Conservation (phyloP, 2,113 vertebrate genomes). For the Tragelaphus imberbis region DNA sequence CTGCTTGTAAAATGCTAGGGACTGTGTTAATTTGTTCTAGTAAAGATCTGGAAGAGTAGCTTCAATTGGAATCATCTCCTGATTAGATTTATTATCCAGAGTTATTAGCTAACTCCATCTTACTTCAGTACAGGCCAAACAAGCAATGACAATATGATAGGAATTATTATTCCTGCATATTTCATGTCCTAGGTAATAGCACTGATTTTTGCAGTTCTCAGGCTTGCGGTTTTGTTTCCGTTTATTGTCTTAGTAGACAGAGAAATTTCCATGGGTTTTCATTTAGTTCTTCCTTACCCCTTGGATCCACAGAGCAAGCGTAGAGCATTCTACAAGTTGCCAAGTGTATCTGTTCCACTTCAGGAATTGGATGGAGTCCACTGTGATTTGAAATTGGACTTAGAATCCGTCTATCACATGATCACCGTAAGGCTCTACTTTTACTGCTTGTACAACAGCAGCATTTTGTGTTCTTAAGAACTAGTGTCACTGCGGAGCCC, state of each 20-base stretch:
- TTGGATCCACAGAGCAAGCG: not conserved
- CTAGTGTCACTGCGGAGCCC: not conserved
- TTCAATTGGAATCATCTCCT: not conserved
- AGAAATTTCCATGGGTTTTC: not conserved
- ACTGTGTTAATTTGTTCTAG: not conserved
- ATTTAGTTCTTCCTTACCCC: not conserved
- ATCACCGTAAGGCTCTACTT: not conserved
- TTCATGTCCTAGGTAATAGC: not conserved
- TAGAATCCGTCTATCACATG: not conserved
- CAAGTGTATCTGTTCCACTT: not conserved
- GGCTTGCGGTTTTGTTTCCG: not conserved
- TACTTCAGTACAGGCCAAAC: not conserved
- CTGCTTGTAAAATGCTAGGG: not conserved
- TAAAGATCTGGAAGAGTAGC: not conserved
- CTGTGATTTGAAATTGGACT: not conserved
- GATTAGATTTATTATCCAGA: not conserved
- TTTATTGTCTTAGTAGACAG: not conserved
- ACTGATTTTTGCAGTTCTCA: not conserved
- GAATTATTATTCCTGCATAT: not conserved
- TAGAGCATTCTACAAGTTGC: not conserved
- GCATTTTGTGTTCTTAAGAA: not conserved
- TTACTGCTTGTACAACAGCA: not conserved
- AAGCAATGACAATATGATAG: not conserved
- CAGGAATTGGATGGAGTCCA: not conserved
- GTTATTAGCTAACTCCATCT: not conserved